phyloP scores from a whole-genome alignment of 2,888 invertebrate genomes.

The Clanis bilineata region DNA sequence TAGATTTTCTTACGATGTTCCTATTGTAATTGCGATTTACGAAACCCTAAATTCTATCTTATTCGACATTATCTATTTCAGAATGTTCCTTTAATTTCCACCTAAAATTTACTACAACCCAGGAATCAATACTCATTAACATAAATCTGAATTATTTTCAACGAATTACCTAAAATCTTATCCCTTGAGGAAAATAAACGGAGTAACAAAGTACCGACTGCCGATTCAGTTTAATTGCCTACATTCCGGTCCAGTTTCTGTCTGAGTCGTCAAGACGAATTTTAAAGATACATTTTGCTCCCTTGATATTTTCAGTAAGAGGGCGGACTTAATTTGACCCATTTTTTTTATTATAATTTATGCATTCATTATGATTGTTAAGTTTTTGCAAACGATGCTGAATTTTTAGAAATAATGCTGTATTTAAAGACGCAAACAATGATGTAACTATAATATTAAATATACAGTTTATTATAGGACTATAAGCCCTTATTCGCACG shows the following conservation, averaged over 20 bases:
- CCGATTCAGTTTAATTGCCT: conserved; percentile 19
- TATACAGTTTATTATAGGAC: too few relatives aligned
- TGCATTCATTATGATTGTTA: neutral
- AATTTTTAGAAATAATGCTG: too few relatives aligned
- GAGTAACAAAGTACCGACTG: neutral
- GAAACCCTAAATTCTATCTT: neutral
- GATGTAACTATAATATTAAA: too few relatives aligned
- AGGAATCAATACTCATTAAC: neutral
- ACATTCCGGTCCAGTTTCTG: conserved; percentile 15
- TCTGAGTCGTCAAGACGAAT: conserved; percentile 5
- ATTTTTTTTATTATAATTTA: neutral
- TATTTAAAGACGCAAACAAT: too few relatives aligned
- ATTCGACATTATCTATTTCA: neutral
- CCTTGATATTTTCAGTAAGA: too few relatives aligned
- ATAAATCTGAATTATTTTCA: neutral
- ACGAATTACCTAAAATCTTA: neutral
- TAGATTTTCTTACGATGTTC: too few relatives aligned
- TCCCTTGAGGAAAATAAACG: conserved; percentile 1
- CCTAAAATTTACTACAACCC: neutral
- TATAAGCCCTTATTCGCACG: too few relatives aligned
- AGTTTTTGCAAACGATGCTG: too few relatives aligned
- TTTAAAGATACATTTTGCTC: too few relatives aligned
- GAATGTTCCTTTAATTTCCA: neutral
- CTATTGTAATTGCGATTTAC: too few relatives aligned
- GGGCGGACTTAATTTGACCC: too few relatives aligned